Conservation (phyloP, 35 echinoderm and acorn worm species). For the Holothuria glaberrima region DNA sequence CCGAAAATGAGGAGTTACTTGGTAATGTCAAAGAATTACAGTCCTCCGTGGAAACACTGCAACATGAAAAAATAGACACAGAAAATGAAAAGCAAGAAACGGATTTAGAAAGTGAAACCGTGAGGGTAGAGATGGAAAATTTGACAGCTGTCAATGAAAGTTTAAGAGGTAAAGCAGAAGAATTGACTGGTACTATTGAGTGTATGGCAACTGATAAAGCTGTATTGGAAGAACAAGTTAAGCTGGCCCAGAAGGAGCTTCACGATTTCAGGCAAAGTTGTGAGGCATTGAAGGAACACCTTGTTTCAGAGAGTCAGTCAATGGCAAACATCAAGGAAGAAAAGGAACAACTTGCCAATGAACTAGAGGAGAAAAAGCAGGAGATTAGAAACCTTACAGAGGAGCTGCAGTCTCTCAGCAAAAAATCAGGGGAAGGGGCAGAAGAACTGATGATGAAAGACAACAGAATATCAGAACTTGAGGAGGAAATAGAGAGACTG, state of each 20-base stretch:
- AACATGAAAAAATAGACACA: not conserved
- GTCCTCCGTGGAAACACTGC: not conserved
- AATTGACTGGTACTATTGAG: slow-evolving; percentile 2
- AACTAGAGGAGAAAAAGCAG: slow-evolving; percentile 5
- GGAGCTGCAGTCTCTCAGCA: slow-evolving; percentile 40
- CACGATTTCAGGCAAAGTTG: slow-evolving; percentile 17
- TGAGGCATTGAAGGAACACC: slow-evolving; percentile 23
- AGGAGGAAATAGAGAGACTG: slow-evolving; percentile 11
- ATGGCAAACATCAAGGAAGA: not conserved
- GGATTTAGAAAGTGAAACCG: not conserved
- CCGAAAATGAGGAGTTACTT: slow-evolving; percentile 28
- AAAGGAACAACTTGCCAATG: not conserved
- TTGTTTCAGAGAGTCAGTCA: not conserved
- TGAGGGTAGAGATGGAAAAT: slow-evolving; percentile 6
- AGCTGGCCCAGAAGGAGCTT: slow-evolving; percentile 18
- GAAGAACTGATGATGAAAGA: not conserved
- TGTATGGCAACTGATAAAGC: slow-evolving; percentile 12
- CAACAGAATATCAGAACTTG: slow-evolving; percentile 29
- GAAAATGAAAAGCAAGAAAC: slow-evolving; percentile 30
- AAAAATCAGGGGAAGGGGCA: slow-evolving; percentile 8
- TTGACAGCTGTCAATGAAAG: slow-evolving; percentile 48
- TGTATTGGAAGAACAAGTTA: slow-evolving; percentile 30
- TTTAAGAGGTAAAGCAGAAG: slow-evolving; percentile 19
- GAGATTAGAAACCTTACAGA: slow-evolving; percentile 38
- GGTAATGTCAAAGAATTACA: slow-evolving; percentile 15